Evolutionary conservation across 2,797 vertebrate genomes (phyloP).

Genomic region (Sebastiscus albofasciatus): DNA sequence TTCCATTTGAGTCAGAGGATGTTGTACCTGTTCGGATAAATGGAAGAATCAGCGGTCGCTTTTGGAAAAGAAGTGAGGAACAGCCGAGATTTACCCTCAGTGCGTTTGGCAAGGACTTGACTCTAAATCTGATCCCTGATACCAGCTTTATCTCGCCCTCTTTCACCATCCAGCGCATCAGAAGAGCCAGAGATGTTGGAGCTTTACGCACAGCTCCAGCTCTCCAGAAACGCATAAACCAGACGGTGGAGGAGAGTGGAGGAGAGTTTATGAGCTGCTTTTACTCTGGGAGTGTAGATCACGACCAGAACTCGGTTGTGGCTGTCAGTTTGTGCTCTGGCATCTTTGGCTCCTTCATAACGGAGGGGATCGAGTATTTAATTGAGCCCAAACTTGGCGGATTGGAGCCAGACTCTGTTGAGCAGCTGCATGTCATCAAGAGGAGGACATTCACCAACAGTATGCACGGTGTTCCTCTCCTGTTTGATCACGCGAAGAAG

Average conservation of each 20-base stretch:
- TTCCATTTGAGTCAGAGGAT: constrained; percentile 77
- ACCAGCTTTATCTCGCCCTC: constrained; percentile 87
- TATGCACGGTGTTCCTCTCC: constrained; percentile 15
- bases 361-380: constrained; percentile 87
- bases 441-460: constrained; percentile 65
- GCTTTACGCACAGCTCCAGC: constrained; percentile 50
- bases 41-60: constrained; percentile 61
- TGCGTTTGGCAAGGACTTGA: constrained; percentile 86
- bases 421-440: constrained; percentile 84
- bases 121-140: constrained; percentile 87
- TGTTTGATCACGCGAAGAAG: constrained; percentile 55
- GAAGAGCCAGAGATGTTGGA: constrained; percentile 56
- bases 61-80: constrained; percentile 80
- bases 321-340: constrained; percentile 91
- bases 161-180: constrained; percentile 85
- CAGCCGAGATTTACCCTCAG: constrained; percentile 79
- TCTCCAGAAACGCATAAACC: constrained; percentile 31
- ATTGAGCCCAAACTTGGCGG: constrained; percentile 84
- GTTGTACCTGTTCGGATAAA: constrained; percentile 78
- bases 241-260: constrained; percentile 42
- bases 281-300: constrained; percentile 88
- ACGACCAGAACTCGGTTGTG: constrained; percentile 83
- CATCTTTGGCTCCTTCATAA: constrained; percentile 88
- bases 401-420: constrained; percentile 51
- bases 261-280: constrained; percentile 84